Percentiles rank a stretch among this genome's conserved stretches.
These are phyloP conservation scores for Melolontha melolontha DNA, from an alignment of 2,888 invertebrate species.

Conservation along the genomic window DNA sequence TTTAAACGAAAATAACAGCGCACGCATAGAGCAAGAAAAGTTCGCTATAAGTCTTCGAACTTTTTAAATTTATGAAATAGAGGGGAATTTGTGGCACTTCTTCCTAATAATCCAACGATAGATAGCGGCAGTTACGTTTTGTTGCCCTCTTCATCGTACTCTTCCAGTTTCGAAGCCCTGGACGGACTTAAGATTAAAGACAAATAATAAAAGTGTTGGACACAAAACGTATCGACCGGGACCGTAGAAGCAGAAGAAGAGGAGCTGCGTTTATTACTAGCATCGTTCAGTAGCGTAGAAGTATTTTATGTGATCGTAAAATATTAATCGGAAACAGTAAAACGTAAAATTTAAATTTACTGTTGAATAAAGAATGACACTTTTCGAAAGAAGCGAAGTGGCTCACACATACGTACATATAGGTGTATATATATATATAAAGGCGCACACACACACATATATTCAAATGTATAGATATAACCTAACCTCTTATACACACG, in stretches of 20 bases:
- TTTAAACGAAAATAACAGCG: too few species aligned
- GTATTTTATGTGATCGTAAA: slow-evolving; percentile 38
- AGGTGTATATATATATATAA: too few species aligned
- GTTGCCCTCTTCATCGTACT: slow-evolving; percentile 11
- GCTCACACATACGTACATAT: slow-evolving; percentile 5
- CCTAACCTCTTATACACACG: slow-evolving; percentile 6
- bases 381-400: slow-evolving; percentile 25
- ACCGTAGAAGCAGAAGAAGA: slow-evolving; percentile 10
- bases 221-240: slow-evolving; percentile 24
- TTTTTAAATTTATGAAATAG: too few species aligned
- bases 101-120: slow-evolving; percentile 13
- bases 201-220: slow-evolving; percentile 25
- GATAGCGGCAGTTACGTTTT: slow-evolving; percentile 18
- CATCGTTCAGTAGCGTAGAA: slow-evolving; percentile 38
- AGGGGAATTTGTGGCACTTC: slow-evolving; percentile 4
- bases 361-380: slow-evolving; percentile 37
- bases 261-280: slow-evolving; percentile 35
- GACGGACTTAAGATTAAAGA: slow-evolving; percentile 30
- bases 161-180: slow-evolving; percentile 5
- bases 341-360: slow-evolving; percentile 39
- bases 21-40: too few species aligned
- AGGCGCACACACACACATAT: too few species aligned
- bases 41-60: too few species aligned
- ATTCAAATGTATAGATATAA: too few species aligned
- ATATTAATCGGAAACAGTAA: slow-evolving; percentile 40